phyloP scores from a whole-genome alignment of 2,888 invertebrate species.

The Elegia similella region DNA sequence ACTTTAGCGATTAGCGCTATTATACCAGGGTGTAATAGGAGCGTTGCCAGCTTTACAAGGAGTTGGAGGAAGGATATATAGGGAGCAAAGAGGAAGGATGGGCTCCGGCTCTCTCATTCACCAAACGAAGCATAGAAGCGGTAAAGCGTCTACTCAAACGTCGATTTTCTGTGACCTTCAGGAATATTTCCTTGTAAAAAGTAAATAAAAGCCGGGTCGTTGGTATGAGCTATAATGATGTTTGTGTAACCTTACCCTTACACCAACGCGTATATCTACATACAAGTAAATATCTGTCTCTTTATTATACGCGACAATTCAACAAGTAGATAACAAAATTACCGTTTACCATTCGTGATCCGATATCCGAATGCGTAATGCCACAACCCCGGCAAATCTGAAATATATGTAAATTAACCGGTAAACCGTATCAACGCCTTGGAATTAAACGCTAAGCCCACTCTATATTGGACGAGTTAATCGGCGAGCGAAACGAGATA shows the following conservation, averaged over 20 bases:
- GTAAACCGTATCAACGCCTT: slow-evolving; percentile 10
- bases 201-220: no score
- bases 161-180: no score
- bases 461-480: background rate
- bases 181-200: no score
- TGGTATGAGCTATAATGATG: background rate
- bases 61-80: no score
- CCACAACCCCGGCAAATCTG: background rate
- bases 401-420: slow-evolving; percentile 13
- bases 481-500: background rate
- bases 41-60: no score
- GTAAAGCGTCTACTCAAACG: no score
- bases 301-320: background rate
- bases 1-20: no score
- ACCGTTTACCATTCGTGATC: slow-evolving; percentile 5
- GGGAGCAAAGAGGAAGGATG: no score
- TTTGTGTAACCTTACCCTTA: background rate
- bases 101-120: no score
- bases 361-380: slow-evolving; percentile 2
- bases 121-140: no score
- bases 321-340: slow-evolving; percentile 8
- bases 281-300: background rate
- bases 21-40: no score
- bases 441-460: slow-evolving; percentile 4
- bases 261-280: no score